Conservation (phyloP, 2,113 vertebrate species). For the Passer montanus region DNA sequence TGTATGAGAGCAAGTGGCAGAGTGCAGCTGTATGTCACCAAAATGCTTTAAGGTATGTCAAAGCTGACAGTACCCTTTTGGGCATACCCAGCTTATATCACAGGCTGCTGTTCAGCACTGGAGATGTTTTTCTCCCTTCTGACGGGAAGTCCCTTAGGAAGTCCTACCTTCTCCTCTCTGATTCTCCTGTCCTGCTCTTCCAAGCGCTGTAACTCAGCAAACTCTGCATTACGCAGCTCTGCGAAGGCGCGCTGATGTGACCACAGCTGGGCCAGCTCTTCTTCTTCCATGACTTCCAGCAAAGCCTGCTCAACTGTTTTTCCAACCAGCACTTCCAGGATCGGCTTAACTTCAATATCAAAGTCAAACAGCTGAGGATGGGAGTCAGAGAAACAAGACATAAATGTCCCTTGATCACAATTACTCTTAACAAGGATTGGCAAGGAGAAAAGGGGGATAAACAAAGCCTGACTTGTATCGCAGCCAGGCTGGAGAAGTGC, state of each 20-base stretch:
- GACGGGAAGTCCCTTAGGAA: background rate
- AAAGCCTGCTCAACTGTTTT: constrained; percentile 92
- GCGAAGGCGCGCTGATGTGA: constrained; percentile 54
- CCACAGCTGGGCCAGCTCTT: constrained; percentile 84
- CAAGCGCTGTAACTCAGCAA: constrained; percentile 87
- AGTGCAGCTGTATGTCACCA: background rate
- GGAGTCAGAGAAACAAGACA: background rate
- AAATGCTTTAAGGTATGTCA: background rate
- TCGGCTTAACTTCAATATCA: constrained; percentile 87
- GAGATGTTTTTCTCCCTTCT: background rate
- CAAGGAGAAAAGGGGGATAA: background rate
- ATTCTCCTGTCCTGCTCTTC: constrained; percentile 87
- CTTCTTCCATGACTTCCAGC: constrained; percentile 94
- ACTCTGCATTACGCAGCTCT: constrained; percentile 75
- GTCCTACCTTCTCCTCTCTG: constrained; percentile 59
- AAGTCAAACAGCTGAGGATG: constrained; percentile 91
- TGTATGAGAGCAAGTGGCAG: background rate
- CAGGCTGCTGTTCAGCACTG: background rate
- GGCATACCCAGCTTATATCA: background rate
- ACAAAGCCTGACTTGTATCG: background rate
- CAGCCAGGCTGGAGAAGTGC: background rate
- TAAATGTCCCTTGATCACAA: background rate
- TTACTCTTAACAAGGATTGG: background rate
- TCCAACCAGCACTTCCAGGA: constrained; percentile 90
- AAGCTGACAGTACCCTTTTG: background rate